A percentile compares a stretch with the other conserved stretches of the same genome.
These are phyloP conservation scores for Pyrocoelia pectoralis DNA, from an alignment of 2,888 invertebrate species.

Conservation along the genomic window DNA sequence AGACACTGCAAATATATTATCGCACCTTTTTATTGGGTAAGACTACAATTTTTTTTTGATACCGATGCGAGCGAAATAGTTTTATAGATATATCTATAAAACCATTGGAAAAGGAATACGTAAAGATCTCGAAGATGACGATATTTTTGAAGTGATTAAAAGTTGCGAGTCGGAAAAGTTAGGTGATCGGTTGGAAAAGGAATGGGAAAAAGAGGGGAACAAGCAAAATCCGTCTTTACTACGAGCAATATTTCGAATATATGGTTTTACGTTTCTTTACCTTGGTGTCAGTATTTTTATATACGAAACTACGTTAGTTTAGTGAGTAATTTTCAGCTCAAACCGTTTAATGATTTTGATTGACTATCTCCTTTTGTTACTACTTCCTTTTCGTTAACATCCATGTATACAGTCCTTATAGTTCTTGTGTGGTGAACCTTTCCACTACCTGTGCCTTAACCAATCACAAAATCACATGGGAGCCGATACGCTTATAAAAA, in stretches of 20 bases:
- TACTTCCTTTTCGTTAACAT: too few relatives aligned
- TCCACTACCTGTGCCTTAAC: too few relatives aligned
- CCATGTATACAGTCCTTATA: too few relatives aligned
- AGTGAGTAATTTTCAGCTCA: too few relatives aligned
- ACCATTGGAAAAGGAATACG: slow-evolving; percentile 65
- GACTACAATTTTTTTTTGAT: slow-evolving; percentile 45
- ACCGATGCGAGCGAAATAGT: background rate
- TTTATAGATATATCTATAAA: slow-evolving; percentile 20
- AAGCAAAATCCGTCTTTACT: slow-evolving; percentile 27
- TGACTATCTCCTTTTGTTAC: too few relatives aligned
- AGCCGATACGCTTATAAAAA: too few relatives aligned
- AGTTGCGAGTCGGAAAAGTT: slow-evolving; percentile 62
- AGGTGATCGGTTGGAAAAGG: slow-evolving; percentile 59
- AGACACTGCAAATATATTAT: slow-evolving; percentile 67
- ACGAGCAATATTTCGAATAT: slow-evolving; percentile 30
- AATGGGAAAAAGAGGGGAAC: slow-evolving; percentile 43
- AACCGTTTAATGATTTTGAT: too few relatives aligned
- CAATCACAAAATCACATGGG: too few relatives aligned
- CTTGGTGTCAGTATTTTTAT: slow-evolving; percentile 24
- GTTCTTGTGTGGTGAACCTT: too few relatives aligned
- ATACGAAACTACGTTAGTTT: slow-evolving; percentile 31
- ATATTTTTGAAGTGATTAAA: slow-evolving; percentile 65
- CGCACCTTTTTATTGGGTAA: slow-evolving; percentile 72
- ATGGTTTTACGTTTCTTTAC: slow-evolving; percentile 30
- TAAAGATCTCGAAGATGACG: slow-evolving; percentile 69